Conservation (phyloP, 2,888 invertebrate genomes). For the Orthonevra nobilis region DNA sequence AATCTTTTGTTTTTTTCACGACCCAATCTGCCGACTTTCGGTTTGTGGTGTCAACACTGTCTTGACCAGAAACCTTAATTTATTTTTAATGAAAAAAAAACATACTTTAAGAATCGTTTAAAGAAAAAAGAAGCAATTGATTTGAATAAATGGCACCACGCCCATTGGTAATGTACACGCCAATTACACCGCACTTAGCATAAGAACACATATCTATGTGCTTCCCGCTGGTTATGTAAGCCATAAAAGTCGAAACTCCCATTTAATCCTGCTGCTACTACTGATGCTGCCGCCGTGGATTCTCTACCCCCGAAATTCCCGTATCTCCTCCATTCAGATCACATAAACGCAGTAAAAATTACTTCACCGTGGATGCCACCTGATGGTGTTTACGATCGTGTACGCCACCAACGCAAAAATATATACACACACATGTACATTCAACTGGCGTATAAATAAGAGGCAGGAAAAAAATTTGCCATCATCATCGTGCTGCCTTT, state of each 20-base stretch:
- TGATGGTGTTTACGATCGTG: conserved; percentile 68
- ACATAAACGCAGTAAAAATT: conserved; percentile 62
- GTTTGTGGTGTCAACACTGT: too few relatives aligned
- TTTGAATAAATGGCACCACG: conserved; percentile 6
- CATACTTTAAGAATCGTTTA: too few relatives aligned
- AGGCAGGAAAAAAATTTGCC: conserved; percentile 45
- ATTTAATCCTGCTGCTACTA: neutral
- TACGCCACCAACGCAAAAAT: conserved; percentile 34
- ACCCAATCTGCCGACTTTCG: too few relatives aligned
- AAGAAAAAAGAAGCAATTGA: too few relatives aligned
- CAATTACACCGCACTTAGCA: conserved; percentile 42
- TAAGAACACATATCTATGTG: conserved; percentile 7
- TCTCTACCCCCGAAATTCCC: too few relatives aligned
- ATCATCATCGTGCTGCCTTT: conserved; percentile 41
- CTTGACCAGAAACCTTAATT: too few relatives aligned
- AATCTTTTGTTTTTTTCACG: too few relatives aligned
- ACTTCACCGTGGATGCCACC: conserved; percentile 62
- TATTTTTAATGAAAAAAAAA: neutral
- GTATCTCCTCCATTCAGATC: conserved; percentile 63
- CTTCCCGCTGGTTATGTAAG: conserved; percentile 1
- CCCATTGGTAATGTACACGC: conserved; percentile 11
- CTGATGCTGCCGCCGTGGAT: conserved; percentile 8
- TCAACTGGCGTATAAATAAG: too few relatives aligned
- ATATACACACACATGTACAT: conserved; percentile 21
- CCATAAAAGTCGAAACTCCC: conserved; percentile 26